Percentiles rank a stretch among this genome's conserved stretches.
phyloP scores from a whole-genome alignment of 2,797 vertebrate genomes.

The Cossypha heuglini region DNA sequence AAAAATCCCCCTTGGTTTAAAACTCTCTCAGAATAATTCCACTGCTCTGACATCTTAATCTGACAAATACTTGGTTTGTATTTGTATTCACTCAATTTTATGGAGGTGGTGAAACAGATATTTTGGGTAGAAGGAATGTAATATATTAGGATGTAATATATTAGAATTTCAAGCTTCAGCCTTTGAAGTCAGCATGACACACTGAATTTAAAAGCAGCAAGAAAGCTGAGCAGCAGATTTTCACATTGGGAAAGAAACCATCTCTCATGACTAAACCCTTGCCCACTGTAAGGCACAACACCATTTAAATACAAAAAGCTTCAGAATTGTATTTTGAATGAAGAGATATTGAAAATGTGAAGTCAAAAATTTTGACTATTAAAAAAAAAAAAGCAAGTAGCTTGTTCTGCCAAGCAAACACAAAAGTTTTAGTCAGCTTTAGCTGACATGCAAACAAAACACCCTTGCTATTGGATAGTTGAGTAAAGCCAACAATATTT shows the following conservation, averaged over 20 bases:
- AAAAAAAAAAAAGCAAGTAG: background rate
- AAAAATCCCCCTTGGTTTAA: accelerated
- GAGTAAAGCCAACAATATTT: background rate
- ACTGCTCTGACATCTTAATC: background rate
- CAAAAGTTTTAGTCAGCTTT: background rate
- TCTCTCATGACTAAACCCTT: background rate
- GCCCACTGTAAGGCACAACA: background rate
- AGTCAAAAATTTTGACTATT: background rate
- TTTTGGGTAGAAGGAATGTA: background rate
- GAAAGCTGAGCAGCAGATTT: background rate
- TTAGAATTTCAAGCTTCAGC: background rate
- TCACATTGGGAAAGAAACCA: background rate
- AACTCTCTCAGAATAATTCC: background rate
- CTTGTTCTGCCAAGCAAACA: background rate
- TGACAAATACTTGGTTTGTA: background rate
- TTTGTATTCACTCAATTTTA: background rate
- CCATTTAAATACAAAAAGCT: background rate
- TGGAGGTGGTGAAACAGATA: background rate
- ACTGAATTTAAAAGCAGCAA: background rate
- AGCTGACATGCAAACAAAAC: background rate
- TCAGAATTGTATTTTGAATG: background rate
- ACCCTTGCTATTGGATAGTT: background rate
- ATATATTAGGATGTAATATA: background rate
- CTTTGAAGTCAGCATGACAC: background rate
- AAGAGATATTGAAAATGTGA: background rate